Conservation (phyloP, 1,140 invertebrate species). For the Leptinotarsa defecta region DNA sequence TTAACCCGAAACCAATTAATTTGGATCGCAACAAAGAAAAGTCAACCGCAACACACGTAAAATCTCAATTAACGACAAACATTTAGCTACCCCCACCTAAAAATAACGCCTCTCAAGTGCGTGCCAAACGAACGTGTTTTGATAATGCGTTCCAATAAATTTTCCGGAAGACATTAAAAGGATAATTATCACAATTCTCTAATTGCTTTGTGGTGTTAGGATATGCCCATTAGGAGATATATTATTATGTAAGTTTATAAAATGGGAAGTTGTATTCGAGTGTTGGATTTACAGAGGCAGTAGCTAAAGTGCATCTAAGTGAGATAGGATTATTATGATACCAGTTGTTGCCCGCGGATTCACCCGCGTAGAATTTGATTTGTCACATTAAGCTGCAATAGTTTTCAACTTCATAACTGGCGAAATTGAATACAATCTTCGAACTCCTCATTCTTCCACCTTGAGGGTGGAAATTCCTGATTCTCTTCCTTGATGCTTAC, state of each 20-base stretch:
- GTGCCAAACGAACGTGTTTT: constrained; percentile 19
- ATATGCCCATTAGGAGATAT: constrained; percentile 11
- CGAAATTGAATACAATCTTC: too few relatives aligned
- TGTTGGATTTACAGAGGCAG: not conserved
- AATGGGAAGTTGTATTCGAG: not conserved
- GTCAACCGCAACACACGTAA: constrained; percentile 2
- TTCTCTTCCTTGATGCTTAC: too few relatives aligned
- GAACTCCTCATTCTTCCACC: too few relatives aligned
- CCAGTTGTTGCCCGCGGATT: too few relatives aligned
- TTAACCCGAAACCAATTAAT: constrained; percentile 1
- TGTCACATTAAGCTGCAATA: too few relatives aligned
- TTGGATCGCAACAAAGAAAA: not conserved
- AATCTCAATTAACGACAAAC: constrained; percentile 3
- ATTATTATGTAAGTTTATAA: constrained; percentile 7
- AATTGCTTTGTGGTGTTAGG: constrained; percentile 24
- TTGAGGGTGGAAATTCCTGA: too few relatives aligned
- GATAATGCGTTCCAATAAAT: constrained; percentile 22
- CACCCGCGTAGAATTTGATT: too few relatives aligned
- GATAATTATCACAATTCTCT: constrained; percentile 24
- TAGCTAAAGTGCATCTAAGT: not conserved
- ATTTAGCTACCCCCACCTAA: not conserved
- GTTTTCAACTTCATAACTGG: too few relatives aligned
- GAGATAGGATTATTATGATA: too few relatives aligned
- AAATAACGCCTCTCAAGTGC: constrained; percentile 6
- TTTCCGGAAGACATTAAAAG: constrained; percentile 22